Base-by-base conservation (phyloP, 2,113 vertebrate species). In the Eonycteris spelaea region DNA sequence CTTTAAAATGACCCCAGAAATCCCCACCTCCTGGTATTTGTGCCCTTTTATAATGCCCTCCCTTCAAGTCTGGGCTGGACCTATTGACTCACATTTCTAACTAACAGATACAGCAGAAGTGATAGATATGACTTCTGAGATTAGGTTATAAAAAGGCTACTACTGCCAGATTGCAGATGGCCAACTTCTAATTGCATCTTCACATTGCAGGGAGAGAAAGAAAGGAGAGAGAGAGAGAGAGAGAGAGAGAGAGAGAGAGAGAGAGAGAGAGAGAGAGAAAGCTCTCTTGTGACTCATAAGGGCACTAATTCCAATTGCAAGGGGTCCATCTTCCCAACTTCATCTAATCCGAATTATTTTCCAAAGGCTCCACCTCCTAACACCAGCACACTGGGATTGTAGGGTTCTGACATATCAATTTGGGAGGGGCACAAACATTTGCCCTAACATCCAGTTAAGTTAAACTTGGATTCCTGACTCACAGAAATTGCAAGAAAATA, bases 191-290 rank as follows among this genome's bases (percentile, higher is more conserved):
- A 7, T 26, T 7, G 48, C 53, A 9, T 8, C 83, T 48, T 55
- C 65, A 7, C 2, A 2, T 19, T 24, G 3, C 0, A 5, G 45
- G 14, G 3, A 45, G n/a, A n/a, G n/a, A 45, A 43, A 43, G 40
- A 43, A 7, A 43, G 40, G 7, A 7, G 45, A 53, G 73, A 65
- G 28, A 48, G 21, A 28, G 24, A 86, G 48, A 33, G 38, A 70
- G 48, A 22, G 73, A 65, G 30, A 26, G 21, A 38, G 24, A 70
- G 48, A n/a, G 38, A 70, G 48, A 16, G 24, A 53, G 14, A 53
- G 73, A 65, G 30, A 53, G 73, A 65, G 28, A 48, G 21, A 38
- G 24, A 86, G 48, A n/a, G 38, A 70, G 45, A 15, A 35, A 53
- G 14, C 22, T 53, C 15, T 68, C 33, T 51, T 8, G 5, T 28